Evolutionary conservation across 2,797 vertebrate species (phyloP).

Genomic region (Eidolon dupreanum): DNA sequence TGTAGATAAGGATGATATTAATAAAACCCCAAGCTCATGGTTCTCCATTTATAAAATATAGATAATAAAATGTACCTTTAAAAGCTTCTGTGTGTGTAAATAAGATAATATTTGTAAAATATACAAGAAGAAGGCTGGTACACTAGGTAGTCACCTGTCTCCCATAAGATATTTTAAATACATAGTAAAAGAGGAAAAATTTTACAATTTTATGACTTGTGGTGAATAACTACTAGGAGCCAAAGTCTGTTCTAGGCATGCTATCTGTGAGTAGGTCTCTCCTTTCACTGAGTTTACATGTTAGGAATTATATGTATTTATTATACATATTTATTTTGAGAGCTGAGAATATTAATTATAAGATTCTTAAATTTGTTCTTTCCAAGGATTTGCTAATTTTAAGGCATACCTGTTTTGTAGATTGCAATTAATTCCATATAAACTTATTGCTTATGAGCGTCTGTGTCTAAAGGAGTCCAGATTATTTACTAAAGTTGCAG

Average conservation of each 20-base stretch:
- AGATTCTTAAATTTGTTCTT: slow-evolving; percentile 8
- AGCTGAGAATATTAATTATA: not conserved
- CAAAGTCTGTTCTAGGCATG: not conserved
- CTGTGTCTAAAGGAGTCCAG: slow-evolving; percentile 57
- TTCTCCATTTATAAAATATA: not conserved
- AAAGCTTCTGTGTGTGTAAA: not conserved
- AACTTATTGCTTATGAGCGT: slow-evolving; percentile 15
- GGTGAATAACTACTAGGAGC: not conserved
- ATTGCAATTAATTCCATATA: slow-evolving; percentile 31
- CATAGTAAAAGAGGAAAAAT: not conserved
- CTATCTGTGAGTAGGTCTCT: not conserved
- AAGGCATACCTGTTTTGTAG: slow-evolving; percentile 29
- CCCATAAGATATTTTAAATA: slow-evolving; percentile 34
- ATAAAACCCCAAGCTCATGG: not conserved
- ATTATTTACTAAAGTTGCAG: slow-evolving; percentile 49
- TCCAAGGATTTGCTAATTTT: not conserved
- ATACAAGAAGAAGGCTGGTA: not conserved
- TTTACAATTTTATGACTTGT: not conserved
- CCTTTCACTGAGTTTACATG: not conserved
- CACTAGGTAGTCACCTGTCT: not conserved
- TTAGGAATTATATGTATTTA: not conserved
- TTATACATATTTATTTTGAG: slow-evolving; percentile 11
- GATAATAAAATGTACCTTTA: not conserved
- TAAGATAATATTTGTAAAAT: not conserved
- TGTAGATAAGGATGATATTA: not conserved